A percentile compares a stretch with the other conserved stretches of the same genome.
phyloP scores from a whole-genome alignment of 2,888 invertebrate genomes.

The Micoletzkya japonica region DNA sequence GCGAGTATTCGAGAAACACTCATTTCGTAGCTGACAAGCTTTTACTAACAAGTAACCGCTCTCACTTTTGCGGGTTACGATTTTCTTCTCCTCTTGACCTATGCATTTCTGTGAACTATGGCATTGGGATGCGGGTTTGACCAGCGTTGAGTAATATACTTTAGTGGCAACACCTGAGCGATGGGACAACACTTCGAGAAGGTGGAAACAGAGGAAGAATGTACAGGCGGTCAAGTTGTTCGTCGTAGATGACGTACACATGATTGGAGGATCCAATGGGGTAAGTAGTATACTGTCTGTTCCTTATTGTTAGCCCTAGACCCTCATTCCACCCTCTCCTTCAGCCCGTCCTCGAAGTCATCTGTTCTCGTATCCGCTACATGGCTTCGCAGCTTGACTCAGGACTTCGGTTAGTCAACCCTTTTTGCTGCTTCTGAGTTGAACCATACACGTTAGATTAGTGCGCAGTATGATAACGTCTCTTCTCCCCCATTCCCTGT shows the following conservation, averaged over 20 bases:
- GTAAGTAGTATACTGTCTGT: slow-evolving; percentile 59
- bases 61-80: background rate
- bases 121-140: background rate
- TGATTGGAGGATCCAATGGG: slow-evolving; percentile 70
- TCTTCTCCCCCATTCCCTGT: no score
- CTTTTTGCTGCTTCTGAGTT: background rate
- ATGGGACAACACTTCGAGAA: slow-evolving; percentile 95
- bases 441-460: no score
- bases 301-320: background rate
- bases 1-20: background rate
- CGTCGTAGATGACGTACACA: slow-evolving; percentile 92
- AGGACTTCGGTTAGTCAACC: slow-evolving; percentile 46
- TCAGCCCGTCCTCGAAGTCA: slow-evolving; percentile 83
- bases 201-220: slow-evolving; percentile 98
- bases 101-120: background rate
- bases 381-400: slow-evolving; percentile 84
- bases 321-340: slow-evolving; percentile 33
- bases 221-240: slow-evolving; percentile 95
- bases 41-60: no score
- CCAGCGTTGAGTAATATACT: background rate
- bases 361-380: slow-evolving; percentile 87
- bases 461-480: no score
- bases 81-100: background rate
- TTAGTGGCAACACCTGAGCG: slow-evolving; percentile 64
- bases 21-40: background rate